Percentiles rank a stretch among this genome's conserved stretches.
These are phyloP conservation scores for Conomelus anceps DNA, from an alignment of 2,888 invertebrate species.

Conservation along the genomic window DNA sequence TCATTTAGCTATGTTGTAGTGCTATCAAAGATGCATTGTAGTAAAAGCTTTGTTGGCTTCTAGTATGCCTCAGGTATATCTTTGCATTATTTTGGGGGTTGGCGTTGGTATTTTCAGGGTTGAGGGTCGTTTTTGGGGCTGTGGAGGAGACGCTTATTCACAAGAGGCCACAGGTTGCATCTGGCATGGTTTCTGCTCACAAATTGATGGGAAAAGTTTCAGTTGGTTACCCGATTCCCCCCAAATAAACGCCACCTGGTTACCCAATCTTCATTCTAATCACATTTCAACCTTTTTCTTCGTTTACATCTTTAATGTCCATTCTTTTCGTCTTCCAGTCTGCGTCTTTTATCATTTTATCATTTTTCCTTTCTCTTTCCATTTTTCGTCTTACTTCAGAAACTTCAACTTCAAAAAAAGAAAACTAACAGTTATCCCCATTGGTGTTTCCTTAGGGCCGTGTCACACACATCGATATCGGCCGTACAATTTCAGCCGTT, in stretches of 20 bases:
- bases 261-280: background rate
- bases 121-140: background rate
- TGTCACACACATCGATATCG: too few species aligned
- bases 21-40: too few species aligned
- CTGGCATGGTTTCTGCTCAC: background rate
- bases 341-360: too few species aligned
- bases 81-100: background rate
- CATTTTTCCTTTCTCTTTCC: too few species aligned
- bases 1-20: too few species aligned
- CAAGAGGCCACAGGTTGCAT: background rate
- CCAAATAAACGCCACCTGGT: background rate
- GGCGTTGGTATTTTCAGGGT: background rate
- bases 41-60: background rate
- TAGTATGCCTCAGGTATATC: background rate
- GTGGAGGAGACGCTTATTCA: background rate
- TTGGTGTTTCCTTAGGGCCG: too few species aligned
- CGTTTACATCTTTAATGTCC: background rate
- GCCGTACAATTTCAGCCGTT: too few species aligned
- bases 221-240: background rate
- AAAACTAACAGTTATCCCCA: too few species aligned
- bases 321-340: background rate
- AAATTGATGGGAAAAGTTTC: background rate
- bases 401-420: too few species aligned
- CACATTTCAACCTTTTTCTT: background rate
- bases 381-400: too few species aligned